A percentile compares a stretch with the other conserved stretches of the same genome.
Evolutionary conservation across 2,113 vertebrate genomes (phyloP).

Genomic region (Rhynchopsitta pachyrhyncha): DNA sequence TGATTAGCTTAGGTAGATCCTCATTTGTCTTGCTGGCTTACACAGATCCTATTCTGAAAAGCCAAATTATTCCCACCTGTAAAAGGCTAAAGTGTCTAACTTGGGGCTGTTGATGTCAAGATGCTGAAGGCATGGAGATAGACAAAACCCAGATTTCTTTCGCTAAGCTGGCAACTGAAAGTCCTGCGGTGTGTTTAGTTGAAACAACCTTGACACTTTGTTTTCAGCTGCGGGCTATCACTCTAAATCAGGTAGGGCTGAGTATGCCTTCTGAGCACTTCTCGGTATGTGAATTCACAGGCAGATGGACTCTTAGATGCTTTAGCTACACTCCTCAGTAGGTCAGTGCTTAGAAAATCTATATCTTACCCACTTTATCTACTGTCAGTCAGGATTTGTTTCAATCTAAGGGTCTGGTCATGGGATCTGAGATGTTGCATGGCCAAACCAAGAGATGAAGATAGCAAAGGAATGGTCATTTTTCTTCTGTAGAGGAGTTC

Average conservation of each 20-base stretch:
- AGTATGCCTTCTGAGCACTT: not conserved
- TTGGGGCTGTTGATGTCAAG: not conserved
- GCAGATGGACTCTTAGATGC: not conserved
- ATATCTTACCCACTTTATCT: not conserved
- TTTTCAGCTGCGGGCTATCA: not conserved
- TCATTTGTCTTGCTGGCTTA: not conserved
- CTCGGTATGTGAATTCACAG: not conserved
- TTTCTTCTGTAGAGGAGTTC: not conserved
- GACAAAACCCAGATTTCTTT: rapidly evolving
- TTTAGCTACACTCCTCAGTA: not conserved
- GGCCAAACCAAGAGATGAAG: not conserved
- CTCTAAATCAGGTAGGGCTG: not conserved
- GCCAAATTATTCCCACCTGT: not conserved
- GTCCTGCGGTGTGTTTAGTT: not conserved
- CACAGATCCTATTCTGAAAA: not conserved
- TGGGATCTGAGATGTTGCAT: not conserved
- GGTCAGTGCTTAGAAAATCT: not conserved
- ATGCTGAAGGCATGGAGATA: not conserved
- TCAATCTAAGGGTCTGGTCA: not conserved
- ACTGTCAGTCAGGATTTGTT: not conserved
- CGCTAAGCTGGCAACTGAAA: not conserved
- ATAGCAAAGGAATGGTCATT: not conserved
- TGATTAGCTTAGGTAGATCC: not conserved
- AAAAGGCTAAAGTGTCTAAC: not conserved
- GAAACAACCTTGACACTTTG: not conserved